Percentiles rank a stretch among this genome's conserved stretches.
Evolutionary conservation across 2,888 invertebrate species (phyloP).

Genomic region (Pristionchus arcanus): DNA sequence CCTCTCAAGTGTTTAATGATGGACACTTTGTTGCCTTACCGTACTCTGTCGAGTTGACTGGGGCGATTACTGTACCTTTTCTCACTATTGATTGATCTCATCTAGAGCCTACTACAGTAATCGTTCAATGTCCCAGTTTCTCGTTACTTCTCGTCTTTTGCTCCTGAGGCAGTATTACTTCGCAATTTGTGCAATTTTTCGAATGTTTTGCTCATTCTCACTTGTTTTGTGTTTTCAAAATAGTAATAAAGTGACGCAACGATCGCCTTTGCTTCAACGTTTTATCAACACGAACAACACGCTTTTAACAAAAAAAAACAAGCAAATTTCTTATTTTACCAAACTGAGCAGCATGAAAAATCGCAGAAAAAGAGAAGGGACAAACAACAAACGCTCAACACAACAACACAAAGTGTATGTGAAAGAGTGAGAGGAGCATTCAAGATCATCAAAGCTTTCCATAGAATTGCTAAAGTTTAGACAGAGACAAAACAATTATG

Average conservation of each 20-base stretch:
- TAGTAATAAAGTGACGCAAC: not conserved
- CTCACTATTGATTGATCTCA: not conserved
- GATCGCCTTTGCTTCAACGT: not conserved
- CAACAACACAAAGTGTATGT: slow-evolving; percentile 31
- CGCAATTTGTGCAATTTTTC: not conserved
- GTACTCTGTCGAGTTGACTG: not conserved
- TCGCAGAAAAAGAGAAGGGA: not conserved
- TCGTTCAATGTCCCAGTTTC: not conserved
- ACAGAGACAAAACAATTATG: not conserved
- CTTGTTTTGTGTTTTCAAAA: not conserved
- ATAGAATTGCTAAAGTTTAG: slow-evolving; percentile 38
- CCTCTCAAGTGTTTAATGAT: not conserved
- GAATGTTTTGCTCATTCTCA: not conserved
- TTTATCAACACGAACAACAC: slow-evolving; percentile 51
- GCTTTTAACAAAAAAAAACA: slow-evolving; percentile 40
- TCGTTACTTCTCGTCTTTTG: not conserved
- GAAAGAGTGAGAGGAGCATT: slow-evolving; percentile 43
- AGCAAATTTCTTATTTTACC: slow-evolving; percentile 42
- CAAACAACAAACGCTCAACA: slow-evolving; percentile 50
- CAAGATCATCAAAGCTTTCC: slow-evolving; percentile 48
- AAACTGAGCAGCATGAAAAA: slow-evolving; percentile 35
- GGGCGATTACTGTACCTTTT: not conserved
- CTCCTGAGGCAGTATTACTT: not conserved
- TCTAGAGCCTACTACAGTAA: not conserved
- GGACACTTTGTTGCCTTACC: not conserved